phyloP scores from a whole-genome alignment of 2,888 invertebrate genomes.

The Malacosoma neustria region DNA sequence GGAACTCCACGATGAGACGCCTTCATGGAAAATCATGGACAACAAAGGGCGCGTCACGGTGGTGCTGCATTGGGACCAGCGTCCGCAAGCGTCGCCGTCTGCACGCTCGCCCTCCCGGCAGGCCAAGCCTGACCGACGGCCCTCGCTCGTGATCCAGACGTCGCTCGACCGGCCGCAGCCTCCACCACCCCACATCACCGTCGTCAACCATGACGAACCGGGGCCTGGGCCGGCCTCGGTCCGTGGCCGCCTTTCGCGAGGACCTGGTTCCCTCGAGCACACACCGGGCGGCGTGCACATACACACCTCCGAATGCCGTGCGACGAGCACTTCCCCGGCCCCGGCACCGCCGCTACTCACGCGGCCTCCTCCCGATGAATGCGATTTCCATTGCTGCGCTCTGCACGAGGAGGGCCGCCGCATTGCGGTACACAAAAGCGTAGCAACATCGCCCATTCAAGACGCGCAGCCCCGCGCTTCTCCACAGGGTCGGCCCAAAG shows the following conservation, averaged over 20 bases:
- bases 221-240: constrained; percentile 77
- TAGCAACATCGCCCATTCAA: constrained; percentile 94
- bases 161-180: constrained; percentile 82
- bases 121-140: constrained; percentile 74
- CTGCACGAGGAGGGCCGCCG: constrained; percentile 94
- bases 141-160: constrained; percentile 84
- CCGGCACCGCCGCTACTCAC: constrained; percentile 75
- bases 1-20: constrained; percentile 96
- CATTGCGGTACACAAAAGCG: constrained; percentile 93
- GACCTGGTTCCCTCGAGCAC: constrained; percentile 79
- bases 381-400: constrained; percentile 97
- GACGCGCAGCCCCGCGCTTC: constrained; percentile 81
- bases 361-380: constrained; percentile 83
- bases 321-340: constrained; percentile 76
- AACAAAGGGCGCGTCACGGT: constrained; percentile 97
- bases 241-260: constrained; percentile 83
- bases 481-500: constrained; percentile 81
- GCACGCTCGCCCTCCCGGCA: constrained; percentile 70
- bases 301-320: constrained; percentile 84
- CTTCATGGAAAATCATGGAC: constrained; percentile 99
- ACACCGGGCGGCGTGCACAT: constrained; percentile 84
- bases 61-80: constrained; percentile 97
- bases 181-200: constrained; percentile 90
- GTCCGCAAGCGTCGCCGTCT: constrained; percentile 79
- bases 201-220: constrained; percentile 94